These are phyloP conservation scores for Nephotettix cincticeps DNA, from an alignment of 1,140 invertebrate species.

Conservation along the genomic window DNA sequence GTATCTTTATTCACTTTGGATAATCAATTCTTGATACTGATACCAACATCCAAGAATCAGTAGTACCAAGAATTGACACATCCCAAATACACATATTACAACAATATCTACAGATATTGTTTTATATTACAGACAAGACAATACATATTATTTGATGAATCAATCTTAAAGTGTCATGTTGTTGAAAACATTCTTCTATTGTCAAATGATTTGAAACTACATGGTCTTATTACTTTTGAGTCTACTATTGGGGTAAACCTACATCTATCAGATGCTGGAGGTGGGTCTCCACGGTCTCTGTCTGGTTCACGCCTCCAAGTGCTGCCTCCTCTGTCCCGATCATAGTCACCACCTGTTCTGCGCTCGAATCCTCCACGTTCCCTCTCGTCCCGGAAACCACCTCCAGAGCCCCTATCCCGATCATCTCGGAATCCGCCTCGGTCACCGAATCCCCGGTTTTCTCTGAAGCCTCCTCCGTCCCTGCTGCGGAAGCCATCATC, in stretches of 20 bases:
- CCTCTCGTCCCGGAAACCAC: conserved; percentile 38
- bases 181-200: too few species aligned
- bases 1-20: too few species aligned
- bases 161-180: too few species aligned
- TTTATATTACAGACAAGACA: too few species aligned
- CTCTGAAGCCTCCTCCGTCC: conserved; percentile 45
- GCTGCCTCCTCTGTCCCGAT: background rate
- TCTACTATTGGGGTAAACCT: background rate
- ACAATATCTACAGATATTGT: too few species aligned
- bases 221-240: too few species aligned
- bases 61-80: too few species aligned
- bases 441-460: conserved; percentile 38
- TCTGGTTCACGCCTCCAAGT: conserved; percentile 17
- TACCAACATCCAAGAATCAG: too few species aligned
- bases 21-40: too few species aligned
- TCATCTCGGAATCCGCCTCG: conserved; percentile 45
- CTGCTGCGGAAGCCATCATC: conserved; percentile 44
- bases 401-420: conserved; percentile 27
- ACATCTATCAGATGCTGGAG: background rate
- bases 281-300: conserved; percentile 23
- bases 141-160: too few species aligned
- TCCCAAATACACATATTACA: too few species aligned
- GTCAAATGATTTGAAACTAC: too few species aligned
- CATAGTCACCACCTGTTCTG: conserved; percentile 35
- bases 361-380: conserved; percentile 42